Evolutionary conservation across 2,113 vertebrate species (phyloP).

Genomic region (Carollia perspicillata): DNA sequence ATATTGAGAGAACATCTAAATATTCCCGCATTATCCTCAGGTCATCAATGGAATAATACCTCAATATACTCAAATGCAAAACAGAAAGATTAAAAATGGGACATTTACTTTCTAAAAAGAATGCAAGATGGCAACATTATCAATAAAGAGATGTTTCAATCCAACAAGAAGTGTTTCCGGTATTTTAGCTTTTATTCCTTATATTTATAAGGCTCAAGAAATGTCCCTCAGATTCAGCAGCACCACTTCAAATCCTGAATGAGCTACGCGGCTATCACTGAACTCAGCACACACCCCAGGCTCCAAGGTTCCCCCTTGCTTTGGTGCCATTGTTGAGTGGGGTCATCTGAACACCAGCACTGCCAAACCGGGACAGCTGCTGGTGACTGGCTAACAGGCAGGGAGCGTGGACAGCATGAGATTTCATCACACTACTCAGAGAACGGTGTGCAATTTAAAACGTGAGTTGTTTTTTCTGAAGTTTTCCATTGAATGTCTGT

Average conservation of each 20-base stretch:
- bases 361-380: not conserved
- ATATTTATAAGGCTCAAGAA: slow-evolving; percentile 6
- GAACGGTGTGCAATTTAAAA: not conserved
- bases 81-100: not conserved
- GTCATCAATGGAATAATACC: not conserved
- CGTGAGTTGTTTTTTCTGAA: not conserved
- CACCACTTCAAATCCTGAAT: not conserved
- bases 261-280: not conserved
- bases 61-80: not conserved
- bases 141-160: not conserved
- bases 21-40: not conserved
- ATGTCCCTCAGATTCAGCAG: not conserved
- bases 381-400: too few species aligned
- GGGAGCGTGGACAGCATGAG: not conserved
- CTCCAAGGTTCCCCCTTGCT: not conserved
- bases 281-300: not conserved
- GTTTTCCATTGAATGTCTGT: not conserved
- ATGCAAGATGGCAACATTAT: not conserved
- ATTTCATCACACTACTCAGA: not conserved
- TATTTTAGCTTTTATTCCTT: not conserved
- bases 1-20: not conserved
- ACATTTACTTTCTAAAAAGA: not conserved
- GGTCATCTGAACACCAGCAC: not conserved
- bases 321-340: not conserved
- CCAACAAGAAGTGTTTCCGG: slow-evolving; percentile 8